Percentiles rank a stretch among this genome's conserved stretches.
These are phyloP conservation scores for Pandion haliaetus DNA, from an alignment of 2,113 vertebrate genomes.

Conservation along the genomic window DNA sequence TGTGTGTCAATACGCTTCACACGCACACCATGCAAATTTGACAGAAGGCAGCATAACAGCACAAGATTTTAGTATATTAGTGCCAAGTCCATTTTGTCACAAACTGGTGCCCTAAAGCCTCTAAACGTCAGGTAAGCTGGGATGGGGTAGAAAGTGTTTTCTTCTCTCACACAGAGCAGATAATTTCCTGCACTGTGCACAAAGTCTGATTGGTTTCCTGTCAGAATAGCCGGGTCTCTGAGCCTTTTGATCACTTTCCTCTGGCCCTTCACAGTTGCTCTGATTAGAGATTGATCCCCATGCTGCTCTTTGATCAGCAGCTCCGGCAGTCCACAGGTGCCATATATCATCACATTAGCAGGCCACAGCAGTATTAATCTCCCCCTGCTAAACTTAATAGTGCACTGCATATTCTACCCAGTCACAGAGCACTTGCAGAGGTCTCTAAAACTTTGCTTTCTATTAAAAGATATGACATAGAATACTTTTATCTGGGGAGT, in stretches of 20 bases:
- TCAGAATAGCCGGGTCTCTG: constrained; percentile 48
- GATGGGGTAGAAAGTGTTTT: not conserved
- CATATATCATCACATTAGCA: constrained; percentile 71
- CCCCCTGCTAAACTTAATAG: not conserved
- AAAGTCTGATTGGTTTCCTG: constrained; percentile 75
- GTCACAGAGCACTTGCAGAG: not conserved
- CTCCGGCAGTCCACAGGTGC: constrained; percentile 73
- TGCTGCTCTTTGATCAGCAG: constrained; percentile 75
- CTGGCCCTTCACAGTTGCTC: constrained; percentile 53
- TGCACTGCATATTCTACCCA: not conserved
- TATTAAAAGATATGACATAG: not conserved
- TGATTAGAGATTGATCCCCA: constrained; percentile 70
- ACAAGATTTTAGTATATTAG: not conserved
- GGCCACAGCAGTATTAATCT: constrained; percentile 33
- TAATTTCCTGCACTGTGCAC: constrained; percentile 67
- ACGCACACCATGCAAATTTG: not conserved
- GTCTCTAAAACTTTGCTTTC: not conserved
- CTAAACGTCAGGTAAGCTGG: not conserved
- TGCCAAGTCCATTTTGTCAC: not conserved
- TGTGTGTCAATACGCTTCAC: not conserved
- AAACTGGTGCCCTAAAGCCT: not conserved
- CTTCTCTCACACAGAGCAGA: not conserved
- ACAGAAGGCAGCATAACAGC: not conserved
- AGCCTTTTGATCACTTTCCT: constrained; percentile 79
- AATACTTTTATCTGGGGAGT: not conserved